Percentiles rank a stretch among this genome's conserved stretches.
Evolutionary conservation across 2,888 invertebrate species (phyloP).

Genomic region (Elgonia sp.): DNA sequence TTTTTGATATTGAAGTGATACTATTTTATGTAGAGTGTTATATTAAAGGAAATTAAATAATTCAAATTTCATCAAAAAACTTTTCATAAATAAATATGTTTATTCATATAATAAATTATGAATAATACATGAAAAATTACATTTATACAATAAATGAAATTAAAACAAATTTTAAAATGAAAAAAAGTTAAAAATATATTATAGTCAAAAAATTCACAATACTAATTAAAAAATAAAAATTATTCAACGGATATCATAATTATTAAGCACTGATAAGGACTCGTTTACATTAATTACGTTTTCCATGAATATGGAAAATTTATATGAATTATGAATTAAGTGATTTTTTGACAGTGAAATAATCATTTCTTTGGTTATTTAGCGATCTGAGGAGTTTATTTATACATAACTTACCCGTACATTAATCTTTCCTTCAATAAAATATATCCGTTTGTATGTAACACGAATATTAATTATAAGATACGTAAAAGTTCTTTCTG

Average conservation of each 20-base stretch:
- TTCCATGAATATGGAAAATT: conserved; percentile 18
- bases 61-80: too few relatives aligned
- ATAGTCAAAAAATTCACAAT: too few relatives aligned
- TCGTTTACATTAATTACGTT: conserved; percentile 9
- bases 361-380: conserved; percentile 12
- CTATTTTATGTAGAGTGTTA: not conserved
- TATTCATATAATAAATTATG: too few relatives aligned
- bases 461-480: conserved; percentile 49
- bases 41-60: not conserved
- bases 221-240: too few relatives aligned
- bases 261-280: conserved; percentile 4
- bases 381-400: conserved; percentile 2
- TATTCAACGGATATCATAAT: not conserved
- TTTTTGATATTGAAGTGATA: not conserved
- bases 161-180: too few relatives aligned
- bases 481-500: conserved; percentile 19
- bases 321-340: conserved; percentile 1
- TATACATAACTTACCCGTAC: conserved; percentile 9
- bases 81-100: too few relatives aligned
- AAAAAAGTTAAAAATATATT: too few relatives aligned
- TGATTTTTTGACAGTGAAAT: conserved; percentile 12
- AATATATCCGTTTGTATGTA: conserved; percentile 35
- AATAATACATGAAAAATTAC: too few relatives aligned
- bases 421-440: conserved; percentile 36
- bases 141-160: too few relatives aligned